A percentile compares a stretch with the other conserved stretches of the same genome.
phyloP scores from a whole-genome alignment of 2,113 vertebrate genomes.

The Protomyctophum bolini region DNA sequence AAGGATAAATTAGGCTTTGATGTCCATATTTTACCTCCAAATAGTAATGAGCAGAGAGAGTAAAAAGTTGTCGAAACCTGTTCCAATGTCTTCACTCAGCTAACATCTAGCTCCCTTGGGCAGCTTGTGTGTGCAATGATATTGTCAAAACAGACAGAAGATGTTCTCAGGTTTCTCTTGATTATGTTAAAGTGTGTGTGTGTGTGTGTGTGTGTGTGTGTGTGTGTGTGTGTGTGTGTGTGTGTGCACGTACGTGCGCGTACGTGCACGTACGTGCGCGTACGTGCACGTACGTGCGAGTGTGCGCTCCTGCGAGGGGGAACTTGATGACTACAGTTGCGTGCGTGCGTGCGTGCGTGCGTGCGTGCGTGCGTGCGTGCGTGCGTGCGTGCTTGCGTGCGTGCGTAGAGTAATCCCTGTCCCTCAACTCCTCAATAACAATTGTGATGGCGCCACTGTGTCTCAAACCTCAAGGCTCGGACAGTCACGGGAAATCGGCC shows the following conservation, averaged over 20 bases:
- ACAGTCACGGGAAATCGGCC: slow-evolving; percentile 13
- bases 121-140: slow-evolving; percentile 12
- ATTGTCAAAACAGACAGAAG: slow-evolving; percentile 25
- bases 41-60: not conserved
- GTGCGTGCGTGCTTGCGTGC: no score
- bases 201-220: slow-evolving; percentile 13
- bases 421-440: not conserved
- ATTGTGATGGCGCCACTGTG: slow-evolving; percentile 5
- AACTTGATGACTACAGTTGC: no score
- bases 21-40: no score
- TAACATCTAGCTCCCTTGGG: not conserved
- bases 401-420: not conserved
- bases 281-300: not conserved
- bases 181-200: not conserved
- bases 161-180: slow-evolving; percentile 10
- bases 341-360: no score
- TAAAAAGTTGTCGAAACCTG: slow-evolving; percentile 3
- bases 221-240: slow-evolving; percentile 5
- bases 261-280: not conserved
- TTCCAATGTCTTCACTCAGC: slow-evolving; percentile 17
- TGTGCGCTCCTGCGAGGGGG: not conserved
- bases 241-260: no score
- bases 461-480: slow-evolving; percentile 12
- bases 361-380: no score
- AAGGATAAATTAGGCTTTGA: no score